Evolutionary conservation across 2,113 vertebrate species (phyloP), one percentile per base, ranked within the genome.

Genomic region (Crypturellus undulatus): DNA sequence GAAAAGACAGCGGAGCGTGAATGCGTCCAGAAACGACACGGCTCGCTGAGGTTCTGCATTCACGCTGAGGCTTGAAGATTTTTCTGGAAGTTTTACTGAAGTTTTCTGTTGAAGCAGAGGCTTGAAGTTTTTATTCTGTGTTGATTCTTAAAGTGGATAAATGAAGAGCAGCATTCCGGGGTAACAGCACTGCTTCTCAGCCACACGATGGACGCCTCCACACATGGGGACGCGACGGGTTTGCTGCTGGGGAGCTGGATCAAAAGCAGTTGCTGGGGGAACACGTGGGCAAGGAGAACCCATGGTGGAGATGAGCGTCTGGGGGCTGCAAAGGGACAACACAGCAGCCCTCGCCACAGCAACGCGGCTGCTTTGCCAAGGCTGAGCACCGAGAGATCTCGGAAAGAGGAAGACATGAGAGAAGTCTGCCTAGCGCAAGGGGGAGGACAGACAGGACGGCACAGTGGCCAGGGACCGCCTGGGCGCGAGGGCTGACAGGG

Each of bases 271-370:
- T 92, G 85, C 59, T 30, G 60, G 22, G 83, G 83, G 42, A 93
- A 86, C 79, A 60, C 38, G 94, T 86, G 94, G 92, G 80, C 89
- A 94, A 90, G 94, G 88, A 86, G 40, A 60, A 95, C 94, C 92
- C 93, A 96, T 86, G 80, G 77, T 72, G 2, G 12, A 86, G 88
- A 90, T 83, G 69, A 95, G 72, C 86, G 89, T 78, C 83, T 70
- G 49, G 24, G 0, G 28, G 84, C 59, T 9, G 12, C 0, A 1
- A 69, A n/a, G 79, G 45, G 78, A 62, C 7, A 5, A 49, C 71
- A 36, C 56, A 2, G 19, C 2, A 36, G 71, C 68, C 87, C 32
- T 47, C 7, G 7, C 64, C 77, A 56, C 9, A 18, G n/a, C 1
- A n/a, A 72, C 3, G 6, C 0, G 0, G 36, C 2, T 11, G 2